Evolutionary conservation across 2,113 vertebrate species (phyloP).

Genomic region (Collichthys lucidus): DNA sequence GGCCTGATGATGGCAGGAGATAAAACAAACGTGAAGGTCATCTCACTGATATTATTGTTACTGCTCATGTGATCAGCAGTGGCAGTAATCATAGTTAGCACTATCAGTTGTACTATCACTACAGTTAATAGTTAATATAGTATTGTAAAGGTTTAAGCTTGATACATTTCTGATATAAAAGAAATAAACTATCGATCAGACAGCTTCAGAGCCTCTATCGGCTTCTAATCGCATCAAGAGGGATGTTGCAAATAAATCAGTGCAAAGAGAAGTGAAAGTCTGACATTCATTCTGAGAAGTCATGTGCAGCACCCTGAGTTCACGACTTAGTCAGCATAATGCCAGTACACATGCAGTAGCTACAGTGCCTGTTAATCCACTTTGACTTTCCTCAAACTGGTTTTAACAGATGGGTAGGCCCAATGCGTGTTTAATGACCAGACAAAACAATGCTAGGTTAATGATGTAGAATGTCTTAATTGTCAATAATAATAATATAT

Average conservation of each 20-base stretch:
- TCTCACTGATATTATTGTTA: not conserved
- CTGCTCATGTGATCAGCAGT: not conserved
- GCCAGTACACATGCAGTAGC: constrained; percentile 15
- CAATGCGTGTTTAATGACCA: too few relatives aligned
- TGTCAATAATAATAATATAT: not conserved
- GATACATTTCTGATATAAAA: not conserved
- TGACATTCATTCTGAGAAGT: not conserved
- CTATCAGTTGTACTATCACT: not conserved
- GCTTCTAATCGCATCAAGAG: not conserved
- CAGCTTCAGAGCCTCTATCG: not conserved
- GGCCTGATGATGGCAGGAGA: not conserved
- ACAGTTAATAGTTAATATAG: not conserved
- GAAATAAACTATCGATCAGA: too few relatives aligned
- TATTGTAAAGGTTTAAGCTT: not conserved
- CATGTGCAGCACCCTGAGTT: not conserved
- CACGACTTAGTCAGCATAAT: not conserved
- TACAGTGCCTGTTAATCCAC: not conserved
- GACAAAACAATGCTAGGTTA: not conserved
- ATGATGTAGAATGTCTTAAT: not conserved
- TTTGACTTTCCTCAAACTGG: constrained; percentile 1
- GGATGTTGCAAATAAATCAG: not conserved
- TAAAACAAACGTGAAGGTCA: constrained; percentile 8
- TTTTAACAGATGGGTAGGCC: not conserved
- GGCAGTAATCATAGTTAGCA: not conserved
- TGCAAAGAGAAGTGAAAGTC: constrained; percentile 6